phyloP scores from a whole-genome alignment of 2,888 invertebrate species.

The Stratiomys singularior region DNA sequence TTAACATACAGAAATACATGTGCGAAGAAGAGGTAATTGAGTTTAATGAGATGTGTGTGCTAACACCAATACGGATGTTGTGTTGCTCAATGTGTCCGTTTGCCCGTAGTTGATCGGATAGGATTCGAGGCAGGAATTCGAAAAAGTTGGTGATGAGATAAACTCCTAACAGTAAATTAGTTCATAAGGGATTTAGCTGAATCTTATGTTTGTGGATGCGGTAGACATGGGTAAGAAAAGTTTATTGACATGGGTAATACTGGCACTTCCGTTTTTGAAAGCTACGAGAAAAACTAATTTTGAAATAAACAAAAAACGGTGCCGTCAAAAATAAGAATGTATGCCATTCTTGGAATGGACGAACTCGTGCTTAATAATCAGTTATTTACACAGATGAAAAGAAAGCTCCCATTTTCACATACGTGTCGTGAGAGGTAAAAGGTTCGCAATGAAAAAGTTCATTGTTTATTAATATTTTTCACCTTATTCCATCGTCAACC shows the following conservation, averaged over 20 bases:
- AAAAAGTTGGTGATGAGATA: not conserved
- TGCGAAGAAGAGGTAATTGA: not conserved
- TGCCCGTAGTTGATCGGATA: not conserved
- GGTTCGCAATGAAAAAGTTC: not conserved
- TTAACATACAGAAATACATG: slow-evolving; percentile 2
- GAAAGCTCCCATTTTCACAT: too few relatives aligned
- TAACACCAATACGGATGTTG: not conserved
- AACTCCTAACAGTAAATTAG: not conserved
- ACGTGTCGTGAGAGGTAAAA: too few relatives aligned
- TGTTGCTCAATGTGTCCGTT: not conserved
- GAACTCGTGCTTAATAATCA: too few relatives aligned
- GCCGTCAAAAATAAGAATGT: not conserved
- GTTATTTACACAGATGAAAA: too few relatives aligned
- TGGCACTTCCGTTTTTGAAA: too few relatives aligned
- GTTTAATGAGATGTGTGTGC: slow-evolving; percentile 26
- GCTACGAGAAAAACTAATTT: not conserved
- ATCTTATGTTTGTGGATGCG: not conserved
- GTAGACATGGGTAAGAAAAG: not conserved
- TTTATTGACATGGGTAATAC: not conserved
- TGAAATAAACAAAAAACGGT: not conserved
- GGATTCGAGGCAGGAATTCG: not conserved
- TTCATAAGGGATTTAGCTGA: not conserved
- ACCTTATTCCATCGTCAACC: not conserved
- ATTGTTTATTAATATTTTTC: not conserved
- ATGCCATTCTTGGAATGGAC: not conserved